These are phyloP conservation scores for Drosophila tanythrix DNA, from an alignment of 2,888 invertebrate species.

Conservation along the genomic window DNA sequence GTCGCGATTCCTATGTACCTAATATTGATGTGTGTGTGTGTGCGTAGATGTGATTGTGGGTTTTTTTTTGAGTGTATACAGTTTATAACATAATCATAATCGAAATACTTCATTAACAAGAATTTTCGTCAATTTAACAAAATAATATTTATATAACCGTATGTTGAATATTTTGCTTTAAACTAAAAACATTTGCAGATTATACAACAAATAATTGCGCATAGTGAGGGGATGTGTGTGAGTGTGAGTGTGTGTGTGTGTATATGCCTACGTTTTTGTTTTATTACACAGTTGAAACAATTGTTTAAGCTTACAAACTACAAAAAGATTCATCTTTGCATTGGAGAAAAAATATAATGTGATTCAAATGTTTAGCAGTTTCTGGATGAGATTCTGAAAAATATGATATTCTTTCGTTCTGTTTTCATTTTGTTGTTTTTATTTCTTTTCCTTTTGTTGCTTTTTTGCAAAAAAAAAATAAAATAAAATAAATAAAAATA, in stretches of 20 bases:
- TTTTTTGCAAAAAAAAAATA: constrained; percentile 30
- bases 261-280: constrained; percentile 23
- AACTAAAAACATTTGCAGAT: constrained; percentile 36
- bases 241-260: constrained; percentile 12
- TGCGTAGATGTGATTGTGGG: constrained; percentile 1
- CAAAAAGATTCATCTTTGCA: constrained; percentile 61
- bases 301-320: constrained; percentile 44
- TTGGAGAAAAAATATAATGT: constrained; percentile 31
- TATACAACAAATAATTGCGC: constrained; percentile 42
- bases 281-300: constrained; percentile 58
- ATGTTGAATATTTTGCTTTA: constrained; percentile 30
- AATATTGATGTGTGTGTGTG: constrained; percentile 30
- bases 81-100: constrained; percentile 57
- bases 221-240: constrained; percentile 33
- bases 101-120: constrained; percentile 75
- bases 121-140: constrained; percentile 72
- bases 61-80: constrained; percentile 12
- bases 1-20: constrained; percentile 31
- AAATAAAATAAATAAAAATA: constrained; percentile 2
- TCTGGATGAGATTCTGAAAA: constrained; percentile 64
- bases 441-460: constrained; percentile 1
- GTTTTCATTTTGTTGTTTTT: constrained; percentile 1
- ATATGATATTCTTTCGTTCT: constrained; percentile 37
- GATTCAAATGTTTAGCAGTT: constrained; percentile 42
- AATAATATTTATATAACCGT: constrained; percentile 37